phyloP scores from a whole-genome alignment of 2,797 vertebrate species.

The Loris lydekkerianus region DNA sequence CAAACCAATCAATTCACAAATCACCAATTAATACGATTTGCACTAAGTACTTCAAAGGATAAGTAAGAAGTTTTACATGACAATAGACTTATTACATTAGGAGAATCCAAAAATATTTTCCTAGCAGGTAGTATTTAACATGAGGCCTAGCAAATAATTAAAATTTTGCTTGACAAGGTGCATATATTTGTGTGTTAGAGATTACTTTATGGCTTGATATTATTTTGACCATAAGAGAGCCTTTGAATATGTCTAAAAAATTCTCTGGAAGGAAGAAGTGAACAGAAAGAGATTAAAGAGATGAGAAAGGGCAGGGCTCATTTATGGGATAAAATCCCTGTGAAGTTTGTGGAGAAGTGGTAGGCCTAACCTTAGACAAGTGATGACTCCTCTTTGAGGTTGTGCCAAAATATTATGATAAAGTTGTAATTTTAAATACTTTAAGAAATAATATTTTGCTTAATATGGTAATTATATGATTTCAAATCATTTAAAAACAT shows the following conservation, averaged over 20 bases:
- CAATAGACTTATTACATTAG: neutral
- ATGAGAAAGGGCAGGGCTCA: neutral
- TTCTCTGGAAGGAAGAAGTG: neutral
- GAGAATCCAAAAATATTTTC: neutral
- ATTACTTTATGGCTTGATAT: neutral
- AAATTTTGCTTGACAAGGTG: neutral
- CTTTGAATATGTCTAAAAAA: neutral
- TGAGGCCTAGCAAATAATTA: neutral
- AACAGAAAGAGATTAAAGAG: neutral
- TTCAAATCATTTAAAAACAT: conserved; percentile 20
- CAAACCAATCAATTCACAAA: neutral
- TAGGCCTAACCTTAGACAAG: neutral
- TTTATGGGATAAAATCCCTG: neutral
- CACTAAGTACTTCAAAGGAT: neutral
- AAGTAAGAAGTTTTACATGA: neutral
- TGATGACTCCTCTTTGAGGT: neutral
- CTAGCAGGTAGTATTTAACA: neutral
- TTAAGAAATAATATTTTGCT: neutral
- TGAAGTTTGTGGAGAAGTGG: neutral
- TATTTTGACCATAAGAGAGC: conserved; percentile 23
- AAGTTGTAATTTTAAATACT: too few species aligned
- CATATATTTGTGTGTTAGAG: neutral
- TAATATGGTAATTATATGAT: neutral
- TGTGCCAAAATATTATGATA: neutral
- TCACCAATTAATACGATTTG: neutral